These are phyloP conservation scores for Cladopsammia gracilis DNA, from an alignment of 64 coral and sea anemone genomes.

Conservation along the genomic window DNA sequence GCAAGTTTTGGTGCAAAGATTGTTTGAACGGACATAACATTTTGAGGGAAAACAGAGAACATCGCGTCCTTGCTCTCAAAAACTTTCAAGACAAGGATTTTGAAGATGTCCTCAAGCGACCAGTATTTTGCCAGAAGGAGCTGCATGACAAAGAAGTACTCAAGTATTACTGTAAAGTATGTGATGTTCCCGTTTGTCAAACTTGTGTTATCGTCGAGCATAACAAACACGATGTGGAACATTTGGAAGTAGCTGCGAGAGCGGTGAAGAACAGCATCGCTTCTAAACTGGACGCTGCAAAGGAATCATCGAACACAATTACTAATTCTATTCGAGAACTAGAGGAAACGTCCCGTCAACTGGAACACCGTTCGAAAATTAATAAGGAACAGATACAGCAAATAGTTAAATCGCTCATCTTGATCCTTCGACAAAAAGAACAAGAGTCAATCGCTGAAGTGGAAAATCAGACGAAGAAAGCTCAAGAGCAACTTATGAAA, in stretches of 20 bases:
- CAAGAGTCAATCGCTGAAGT: not conserved
- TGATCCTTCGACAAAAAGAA: not conserved
- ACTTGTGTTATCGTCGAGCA: constrained; percentile 48
- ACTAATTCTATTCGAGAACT: not conserved
- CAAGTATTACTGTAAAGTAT: constrained; percentile 60
- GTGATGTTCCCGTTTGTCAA: constrained; percentile 41
- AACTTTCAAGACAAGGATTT: constrained; percentile 72
- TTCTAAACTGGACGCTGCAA: not conserved
- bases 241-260: constrained; percentile 9
- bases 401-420: not conserved
- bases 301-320: constrained; percentile 7
- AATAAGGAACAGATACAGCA: not conserved
- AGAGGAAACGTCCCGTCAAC: not conserved
- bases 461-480: constrained; percentile 3
- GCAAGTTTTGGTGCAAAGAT: constrained; percentile 63
- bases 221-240: constrained; percentile 52
- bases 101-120: constrained; percentile 67
- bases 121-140: constrained; percentile 57
- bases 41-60: constrained; percentile 55
- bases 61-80: constrained; percentile 57
- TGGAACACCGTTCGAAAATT: not conserved
- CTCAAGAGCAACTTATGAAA: not conserved
- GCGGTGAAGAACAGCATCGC: not conserved
- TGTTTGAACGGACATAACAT: constrained; percentile 60
- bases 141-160: constrained; percentile 45